phyloP scores from a whole-genome alignment of 2,888 invertebrate species.

The Scaptomyza flava region DNA sequence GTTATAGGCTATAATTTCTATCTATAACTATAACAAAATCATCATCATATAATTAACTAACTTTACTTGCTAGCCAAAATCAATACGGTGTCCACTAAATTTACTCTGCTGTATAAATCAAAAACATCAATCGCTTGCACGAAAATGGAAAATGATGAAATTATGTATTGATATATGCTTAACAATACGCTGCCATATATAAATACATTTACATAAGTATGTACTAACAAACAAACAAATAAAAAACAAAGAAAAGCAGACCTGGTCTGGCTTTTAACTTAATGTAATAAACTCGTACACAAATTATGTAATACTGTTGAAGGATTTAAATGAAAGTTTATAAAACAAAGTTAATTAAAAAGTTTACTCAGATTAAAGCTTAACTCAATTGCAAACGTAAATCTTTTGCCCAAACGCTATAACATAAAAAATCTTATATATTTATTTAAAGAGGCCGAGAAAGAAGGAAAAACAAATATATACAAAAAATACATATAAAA shows the following conservation, averaged over 20 bases:
- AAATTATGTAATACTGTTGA: conserved; percentile 70
- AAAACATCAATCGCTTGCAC: conserved; percentile 21
- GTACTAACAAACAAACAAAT: conserved; percentile 40
- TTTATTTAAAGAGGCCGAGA: conserved; percentile 12
- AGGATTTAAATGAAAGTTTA: conserved; percentile 73
- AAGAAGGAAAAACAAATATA: conserved; percentile 5
- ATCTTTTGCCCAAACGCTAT: conserved; percentile 41
- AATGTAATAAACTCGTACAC: conserved; percentile 47
- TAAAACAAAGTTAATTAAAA: conserved; percentile 72
- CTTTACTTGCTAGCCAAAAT: conserved; percentile 36
- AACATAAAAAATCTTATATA: conserved; percentile 22
- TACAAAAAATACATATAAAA: conserved; percentile 18
- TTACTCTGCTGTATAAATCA: conserved; percentile 49
- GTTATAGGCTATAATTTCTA: conserved; percentile 58
- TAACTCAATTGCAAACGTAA: conserved; percentile 51
- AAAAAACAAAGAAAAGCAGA: conserved; percentile 52
- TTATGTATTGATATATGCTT: conserved; percentile 70
- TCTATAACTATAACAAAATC: conserved; percentile 27
- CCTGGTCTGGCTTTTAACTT: conserved; percentile 59
- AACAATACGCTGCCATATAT: conserved; percentile 73
- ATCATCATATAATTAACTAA: conserved; percentile 28
- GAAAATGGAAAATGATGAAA: conserved; percentile 37
- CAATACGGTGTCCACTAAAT: conserved; percentile 46
- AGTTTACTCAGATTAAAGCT: conserved; percentile 53
- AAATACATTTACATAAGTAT: conserved; percentile 41